Evolutionary conservation across 2,113 vertebrate species (phyloP).

Genomic region (Rhea pennata): DNA sequence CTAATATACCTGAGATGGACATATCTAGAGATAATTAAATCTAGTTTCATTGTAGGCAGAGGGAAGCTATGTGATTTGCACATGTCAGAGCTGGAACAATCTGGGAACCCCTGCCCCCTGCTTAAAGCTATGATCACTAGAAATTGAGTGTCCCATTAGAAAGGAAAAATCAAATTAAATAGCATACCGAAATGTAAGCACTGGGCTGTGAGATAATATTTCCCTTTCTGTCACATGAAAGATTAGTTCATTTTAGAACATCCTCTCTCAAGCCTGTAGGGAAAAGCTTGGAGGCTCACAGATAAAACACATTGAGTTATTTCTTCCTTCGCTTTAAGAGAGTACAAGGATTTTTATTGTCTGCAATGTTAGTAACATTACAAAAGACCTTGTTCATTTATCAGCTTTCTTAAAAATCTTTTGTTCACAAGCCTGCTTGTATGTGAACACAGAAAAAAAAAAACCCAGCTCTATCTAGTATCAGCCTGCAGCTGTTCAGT

Average conservation of each 20-base stretch:
- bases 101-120: neutral
- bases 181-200: neutral
- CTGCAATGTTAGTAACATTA: neutral
- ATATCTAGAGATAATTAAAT: neutral
- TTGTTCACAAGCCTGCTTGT: slow-evolving; percentile 64
- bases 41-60: neutral
- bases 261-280: slow-evolving; percentile 58
- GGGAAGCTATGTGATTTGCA: neutral
- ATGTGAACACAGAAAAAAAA: slow-evolving; percentile 69
- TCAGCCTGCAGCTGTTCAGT: slow-evolving; percentile 88
- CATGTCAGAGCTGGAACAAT: neutral
- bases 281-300: slow-evolving; percentile 54
- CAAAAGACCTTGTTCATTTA: slow-evolving; percentile 68
- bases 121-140: neutral
- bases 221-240: slow-evolving; percentile 40
- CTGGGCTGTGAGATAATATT: neutral
- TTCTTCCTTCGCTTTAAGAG: slow-evolving; percentile 48
- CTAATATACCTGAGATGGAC: neutral
- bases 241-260: slow-evolving; percentile 68
- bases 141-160: neutral
- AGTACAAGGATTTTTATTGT: slow-evolving; percentile 58
- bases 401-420: slow-evolving; percentile 64
- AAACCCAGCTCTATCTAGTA: slow-evolving; percentile 75
- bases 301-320: slow-evolving; percentile 65
- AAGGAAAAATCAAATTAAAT: neutral